Base-by-base conservation (phyloP, 2,113 vertebrate genomes). In the Butastur rufipennis region DNA sequence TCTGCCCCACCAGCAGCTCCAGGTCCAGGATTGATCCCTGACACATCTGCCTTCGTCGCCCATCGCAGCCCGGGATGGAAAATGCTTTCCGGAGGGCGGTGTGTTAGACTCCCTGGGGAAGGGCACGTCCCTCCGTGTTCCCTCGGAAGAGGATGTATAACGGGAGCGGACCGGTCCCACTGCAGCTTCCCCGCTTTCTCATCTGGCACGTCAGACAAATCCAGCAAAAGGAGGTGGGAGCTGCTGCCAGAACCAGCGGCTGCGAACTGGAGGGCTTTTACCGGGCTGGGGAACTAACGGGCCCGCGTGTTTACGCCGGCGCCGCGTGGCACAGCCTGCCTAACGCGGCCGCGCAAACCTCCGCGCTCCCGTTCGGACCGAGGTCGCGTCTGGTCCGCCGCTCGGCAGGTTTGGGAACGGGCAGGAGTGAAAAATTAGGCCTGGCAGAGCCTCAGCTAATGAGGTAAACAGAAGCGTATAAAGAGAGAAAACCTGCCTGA, bases 311-410 rank as follows among this genome's bases (percentile, higher is more conserved):
- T 81, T 45, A 31, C 0, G 8, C 7, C 8, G 32, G 42, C 13
- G 2, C 25, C 6, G 6, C 1, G 2, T 5, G n/a, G 82, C 61
- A 72, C 56, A n/a, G 56, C 1, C 0, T 10, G 42, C n/a, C 34
- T 20, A 32, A 29, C 5, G 3, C 34, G 65, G 40, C 40, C 12
- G 31, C 2, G 3, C 21, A 78, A 79, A 74, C 13, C 31, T n/a
- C 82, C 50, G 27, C 0, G 0, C 29, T 79, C 68, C 42, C 0
- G 0, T 14, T 29, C 0, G 2, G 48, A 42, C 53, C 40, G 23
- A 22, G 84, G 52, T n/a, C 25, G 31, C 2, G 1, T 12, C 65
- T 66, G 18, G 36, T 19, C 29, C 31, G 4, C 1, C 1, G 67
- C 53, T 66, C 72, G 62, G 63, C 32, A 34, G 43, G 8, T 50